Percentiles rank a stretch among this genome's conserved stretches.
Conservation (phyloP, 2,888 invertebrate species). For the Poecilobothrus nobilitatus region DNA sequence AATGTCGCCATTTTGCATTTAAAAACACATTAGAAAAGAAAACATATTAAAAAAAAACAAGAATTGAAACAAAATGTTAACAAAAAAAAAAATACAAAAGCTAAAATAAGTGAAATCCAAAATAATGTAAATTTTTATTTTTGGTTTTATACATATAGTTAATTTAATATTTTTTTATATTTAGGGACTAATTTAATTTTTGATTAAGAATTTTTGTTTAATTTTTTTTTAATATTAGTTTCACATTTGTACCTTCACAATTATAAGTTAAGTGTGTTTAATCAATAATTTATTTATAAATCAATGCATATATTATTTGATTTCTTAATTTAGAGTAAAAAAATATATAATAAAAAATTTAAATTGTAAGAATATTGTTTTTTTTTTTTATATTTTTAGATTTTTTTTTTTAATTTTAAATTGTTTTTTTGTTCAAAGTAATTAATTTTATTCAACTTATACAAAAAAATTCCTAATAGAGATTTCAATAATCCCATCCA, state of each 20-base stretch:
- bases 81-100: neutral
- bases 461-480: too few species aligned
- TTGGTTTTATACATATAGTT: neutral
- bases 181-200: neutral
- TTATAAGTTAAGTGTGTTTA: neutral
- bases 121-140: neutral
- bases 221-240: neutral
- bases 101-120: neutral
- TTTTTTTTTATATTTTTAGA: neutral
- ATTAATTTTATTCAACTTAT: too few species aligned
- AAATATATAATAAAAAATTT: neutral
- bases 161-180: neutral
- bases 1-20: slow-evolving; percentile 13
- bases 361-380: too few species aligned
- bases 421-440: too few species aligned
- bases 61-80: slow-evolving; percentile 2
- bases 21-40: neutral
- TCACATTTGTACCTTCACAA: slow-evolving; percentile 4
- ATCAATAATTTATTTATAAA: neutral
- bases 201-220: neutral
- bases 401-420: too few species aligned
- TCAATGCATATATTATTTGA: neutral
- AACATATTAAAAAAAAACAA: neutral
- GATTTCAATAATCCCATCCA: too few species aligned
- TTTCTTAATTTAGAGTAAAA: neutral